phyloP scores from a whole-genome alignment of 2,797 vertebrate genomes.

The Spinus pinus region DNA sequence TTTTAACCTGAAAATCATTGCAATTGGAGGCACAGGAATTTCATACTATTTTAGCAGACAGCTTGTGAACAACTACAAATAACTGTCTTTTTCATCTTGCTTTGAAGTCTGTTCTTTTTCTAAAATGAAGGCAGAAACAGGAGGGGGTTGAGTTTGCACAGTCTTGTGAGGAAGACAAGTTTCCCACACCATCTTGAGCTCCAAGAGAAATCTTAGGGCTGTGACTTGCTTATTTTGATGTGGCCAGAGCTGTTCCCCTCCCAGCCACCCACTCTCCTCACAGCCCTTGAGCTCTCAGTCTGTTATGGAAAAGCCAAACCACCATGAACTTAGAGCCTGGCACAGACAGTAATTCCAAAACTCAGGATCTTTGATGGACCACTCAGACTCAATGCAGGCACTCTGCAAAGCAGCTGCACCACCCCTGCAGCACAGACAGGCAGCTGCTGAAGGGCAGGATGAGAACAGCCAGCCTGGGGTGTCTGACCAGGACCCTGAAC shows the following conservation, averaged over 20 bases:
- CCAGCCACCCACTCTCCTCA: background rate
- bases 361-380: background rate
- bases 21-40: background rate
- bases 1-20: background rate
- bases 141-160: background rate
- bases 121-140: background rate
- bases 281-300: background rate
- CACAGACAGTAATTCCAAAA: background rate
- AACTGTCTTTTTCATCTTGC: background rate
- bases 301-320: background rate
- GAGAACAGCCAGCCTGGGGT: background rate
- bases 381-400: accelerated
- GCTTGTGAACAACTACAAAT: background rate
- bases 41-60: background rate
- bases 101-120: background rate
- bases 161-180: background rate
- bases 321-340: background rate
- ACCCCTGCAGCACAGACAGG: background rate
- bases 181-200: background rate
- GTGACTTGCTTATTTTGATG: background rate
- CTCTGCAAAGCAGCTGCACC: background rate
- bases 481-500: background rate
- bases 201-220: background rate
- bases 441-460: background rate
- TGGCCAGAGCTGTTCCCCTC: background rate